A percentile compares a stretch with the other conserved stretches of the same genome.
Evolutionary conservation across 2,113 vertebrate species (phyloP).

Genomic region (Mustela lutreola): DNA sequence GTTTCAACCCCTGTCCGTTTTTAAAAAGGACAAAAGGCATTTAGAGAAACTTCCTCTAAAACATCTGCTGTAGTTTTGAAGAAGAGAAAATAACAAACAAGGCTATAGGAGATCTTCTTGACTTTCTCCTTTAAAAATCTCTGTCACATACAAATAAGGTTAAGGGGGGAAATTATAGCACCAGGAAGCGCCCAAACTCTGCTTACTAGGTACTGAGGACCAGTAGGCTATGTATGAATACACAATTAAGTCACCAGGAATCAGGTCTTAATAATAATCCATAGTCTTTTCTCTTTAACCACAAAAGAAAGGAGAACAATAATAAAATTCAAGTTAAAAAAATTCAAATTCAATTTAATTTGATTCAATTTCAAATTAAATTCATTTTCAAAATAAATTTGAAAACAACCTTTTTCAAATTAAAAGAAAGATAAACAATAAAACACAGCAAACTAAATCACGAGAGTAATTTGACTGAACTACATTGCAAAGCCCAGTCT

Average conservation of each 20-base stretch:
- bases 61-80: constrained; percentile 38
- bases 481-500: not conserved
- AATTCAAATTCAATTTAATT: too few species aligned
- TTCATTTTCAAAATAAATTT: too few species aligned
- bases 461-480: not conserved
- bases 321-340: not conserved
- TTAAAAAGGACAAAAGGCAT: constrained; percentile 43
- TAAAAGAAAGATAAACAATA: constrained; percentile 49
- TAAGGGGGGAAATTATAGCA: not conserved
- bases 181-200: constrained; percentile 31
- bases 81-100: constrained; percentile 29
- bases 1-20: constrained; percentile 28
- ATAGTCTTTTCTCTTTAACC: not conserved
- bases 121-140: constrained; percentile 48
- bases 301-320: not conserved
- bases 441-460: constrained; percentile 48
- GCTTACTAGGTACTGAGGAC: not conserved
- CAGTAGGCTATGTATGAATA: not conserved
- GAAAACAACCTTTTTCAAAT: not conserved
- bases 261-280: constrained; percentile 38
- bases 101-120: not conserved
- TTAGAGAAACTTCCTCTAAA: constrained; percentile 14
- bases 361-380: too few species aligned
- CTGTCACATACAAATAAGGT: not conserved
- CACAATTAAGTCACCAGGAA: not conserved